Evolutionary conservation across 2,888 invertebrate species (phyloP).

Genomic region (Melolontha melolontha): DNA sequence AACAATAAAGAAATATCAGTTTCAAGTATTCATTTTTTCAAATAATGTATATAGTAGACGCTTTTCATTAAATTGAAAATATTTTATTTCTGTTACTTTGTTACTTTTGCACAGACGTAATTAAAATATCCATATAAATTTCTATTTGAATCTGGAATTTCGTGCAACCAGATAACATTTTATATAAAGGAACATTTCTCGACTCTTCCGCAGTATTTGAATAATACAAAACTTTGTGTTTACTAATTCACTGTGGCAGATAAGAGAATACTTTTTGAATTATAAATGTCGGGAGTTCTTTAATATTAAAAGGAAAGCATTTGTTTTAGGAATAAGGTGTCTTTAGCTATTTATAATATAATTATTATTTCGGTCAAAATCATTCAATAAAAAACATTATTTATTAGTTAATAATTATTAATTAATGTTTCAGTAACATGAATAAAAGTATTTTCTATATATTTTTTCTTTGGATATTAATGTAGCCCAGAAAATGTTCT

Average conservation of each 20-base stretch:
- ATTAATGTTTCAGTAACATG: too few species aligned
- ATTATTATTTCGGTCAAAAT: too few species aligned
- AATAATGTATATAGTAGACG: too few species aligned
- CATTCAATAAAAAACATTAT: too few species aligned
- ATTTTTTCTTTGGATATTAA: too few species aligned
- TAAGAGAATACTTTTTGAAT: constrained; percentile 17
- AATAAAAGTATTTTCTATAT: too few species aligned
- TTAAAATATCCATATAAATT: constrained; percentile 11
- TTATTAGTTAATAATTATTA: too few species aligned
- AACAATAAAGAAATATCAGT: too few species aligned
- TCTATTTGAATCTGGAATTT: neutral
- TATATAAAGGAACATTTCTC: neutral
- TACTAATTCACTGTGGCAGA: constrained; percentile 15
- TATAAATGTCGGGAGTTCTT: constrained; percentile 3
- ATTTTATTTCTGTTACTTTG: neutral
- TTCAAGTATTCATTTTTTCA: too few species aligned
- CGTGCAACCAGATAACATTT: constrained; percentile 14
- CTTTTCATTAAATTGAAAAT: too few species aligned
- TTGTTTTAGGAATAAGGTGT: constrained; percentile 4
- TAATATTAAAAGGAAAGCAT: constrained; percentile 1
- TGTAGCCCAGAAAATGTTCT: too few species aligned
- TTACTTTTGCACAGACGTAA: neutral
- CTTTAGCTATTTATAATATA: constrained; percentile 13
- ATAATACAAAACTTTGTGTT: constrained; percentile 8
- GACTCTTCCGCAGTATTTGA: neutral